These are phyloP conservation scores for Lampris megalopsis DNA, from an alignment of 2,113 vertebrate species.

Conservation along the genomic window DNA sequence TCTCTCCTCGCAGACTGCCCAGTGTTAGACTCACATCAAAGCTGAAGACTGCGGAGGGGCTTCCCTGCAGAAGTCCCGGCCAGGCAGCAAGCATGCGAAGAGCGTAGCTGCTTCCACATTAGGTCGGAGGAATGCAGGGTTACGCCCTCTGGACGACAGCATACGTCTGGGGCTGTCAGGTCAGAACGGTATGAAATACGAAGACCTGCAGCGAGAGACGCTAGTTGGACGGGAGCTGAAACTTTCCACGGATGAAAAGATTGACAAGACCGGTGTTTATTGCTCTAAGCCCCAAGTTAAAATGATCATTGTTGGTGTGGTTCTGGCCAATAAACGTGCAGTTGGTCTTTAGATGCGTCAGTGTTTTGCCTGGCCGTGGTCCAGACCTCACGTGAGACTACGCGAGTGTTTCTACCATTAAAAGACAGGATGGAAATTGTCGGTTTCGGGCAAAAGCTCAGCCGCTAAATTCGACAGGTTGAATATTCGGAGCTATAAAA, in stretches of 20 bases:
- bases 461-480: constrained; percentile 39
- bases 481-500: not conserved
- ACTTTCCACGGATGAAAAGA: constrained; percentile 40
- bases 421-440: not conserved
- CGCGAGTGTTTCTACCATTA: constrained; percentile 15
- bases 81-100: constrained; percentile 45
- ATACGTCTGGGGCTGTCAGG: constrained; percentile 56
- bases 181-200: constrained; percentile 36
- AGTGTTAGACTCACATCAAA: constrained; percentile 72
- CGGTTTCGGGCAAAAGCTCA: constrained; percentile 23
- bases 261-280: constrained; percentile 53
- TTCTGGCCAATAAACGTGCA: constrained; percentile 32
- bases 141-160: constrained; percentile 56
- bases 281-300: constrained; percentile 45
- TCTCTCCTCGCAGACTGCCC: constrained; percentile 65
- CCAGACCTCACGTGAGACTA: constrained; percentile 28
- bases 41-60: constrained; percentile 46
- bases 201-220: constrained; percentile 26
- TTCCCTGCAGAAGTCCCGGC: constrained; percentile 59
- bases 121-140: constrained; percentile 65
- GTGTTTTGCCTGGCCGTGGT: constrained; percentile 35
- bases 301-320: constrained; percentile 20
- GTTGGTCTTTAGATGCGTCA: constrained; percentile 36
- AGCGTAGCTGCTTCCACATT: constrained; percentile 46
- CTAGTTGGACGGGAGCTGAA: constrained; percentile 12